Evolutionary conservation across 2,113 vertebrate genomes (phyloP), one percentile per base, ranked within the genome.

Genomic region (Chaetops frenatus): DNA sequence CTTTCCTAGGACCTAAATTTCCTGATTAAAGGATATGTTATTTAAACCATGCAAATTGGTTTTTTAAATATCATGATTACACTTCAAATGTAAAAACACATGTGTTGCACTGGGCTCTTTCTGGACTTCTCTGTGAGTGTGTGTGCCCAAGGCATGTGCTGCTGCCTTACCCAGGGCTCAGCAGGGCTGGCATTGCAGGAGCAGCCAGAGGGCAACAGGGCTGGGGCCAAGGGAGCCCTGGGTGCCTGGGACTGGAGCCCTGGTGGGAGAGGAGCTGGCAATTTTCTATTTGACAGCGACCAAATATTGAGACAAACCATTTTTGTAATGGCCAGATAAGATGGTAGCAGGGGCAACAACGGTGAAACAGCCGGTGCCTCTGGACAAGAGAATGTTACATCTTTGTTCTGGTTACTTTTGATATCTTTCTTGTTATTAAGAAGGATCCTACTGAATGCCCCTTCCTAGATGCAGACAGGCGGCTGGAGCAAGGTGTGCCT

Each of bases 401-500:
- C 50, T 67, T 78, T 64, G 33, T n/a, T 90, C 77, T 45, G n/a
- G 23, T 66, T 69, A 35, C 40, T 81, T 86, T 69, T 73, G 54
- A 22, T 40, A 60, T 28, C 45, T 64, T 54, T 54, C 12, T 31
- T 56, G 20, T 53, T 61, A 35, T 8, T 48, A 70, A 7, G 20
- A 27, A 15, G 8, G 31, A 36, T 38, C 15, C 36, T 54, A 45
- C 25, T 21, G 47, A 44, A 35, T 40, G 78, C 21, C 61, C 38
- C 13, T 56, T 60, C 29, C 84, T 10, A 19, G 3, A 9, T 0
- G 35, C 61, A 23, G 54, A 44, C 74, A 42, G 31, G 57, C 70
- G 29, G 79, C 86, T n/a, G 29, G n/a, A 33, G 29, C 0, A 0
- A 15, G n/a, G 53, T 0, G 1, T 24, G 72, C 48, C 72, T 15